Base-by-base conservation (phyloP, 2,888 invertebrate genomes). In the Dromius quadrimaculatus region DNA sequence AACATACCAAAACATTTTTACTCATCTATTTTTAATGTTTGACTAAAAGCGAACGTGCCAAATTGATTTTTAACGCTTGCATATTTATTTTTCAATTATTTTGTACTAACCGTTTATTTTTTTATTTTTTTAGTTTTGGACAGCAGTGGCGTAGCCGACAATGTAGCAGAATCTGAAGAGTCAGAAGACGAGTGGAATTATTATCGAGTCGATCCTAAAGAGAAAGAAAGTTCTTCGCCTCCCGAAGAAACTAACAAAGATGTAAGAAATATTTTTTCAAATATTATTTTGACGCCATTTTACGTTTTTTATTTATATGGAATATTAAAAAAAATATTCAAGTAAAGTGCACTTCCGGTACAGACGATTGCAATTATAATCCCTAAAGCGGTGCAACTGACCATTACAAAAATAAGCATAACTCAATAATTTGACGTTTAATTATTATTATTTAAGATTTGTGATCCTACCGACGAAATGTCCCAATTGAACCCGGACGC, bases 131-230 rank as follows among this genome's bases (percentile, higher is more conserved):
- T n/a, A 83, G 83, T 81, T 74, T 80, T 82, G 73, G 82, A 83
- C 79, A 80, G 84, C 83, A 84, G 80, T 74, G 81, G 81, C 75
- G 82, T 88, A 81, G 85, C 87, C 83, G 90, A 90, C 85, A 90
- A 90, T 88, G 89, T 89, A 88, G 90, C 86, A 79, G 91, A 90
- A 82, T 90, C 88, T 78, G 90, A 90, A 76, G 91, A 91, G 76
- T 90, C 91, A 75, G 93, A 93, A 84, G 93, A 93, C 89, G 94
- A 93, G 90, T 93, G 92, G 93, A 92, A 93, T 82, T 94, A 92
- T 81, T 89, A 88, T 82, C 88, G 88, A 80, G 88, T 88, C 76
- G 90, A 89, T 78, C 85, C 85, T 71, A 86, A 88, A 76, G 87
- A 88, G 80, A 88, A 87, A 79, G 87, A 87, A 77, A 64, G 17